A percentile compares a stretch with the other conserved stretches of the same genome.
Conservation (phyloP, 92 coral and sea anemone species). For the Siderastrea radians region DNA sequence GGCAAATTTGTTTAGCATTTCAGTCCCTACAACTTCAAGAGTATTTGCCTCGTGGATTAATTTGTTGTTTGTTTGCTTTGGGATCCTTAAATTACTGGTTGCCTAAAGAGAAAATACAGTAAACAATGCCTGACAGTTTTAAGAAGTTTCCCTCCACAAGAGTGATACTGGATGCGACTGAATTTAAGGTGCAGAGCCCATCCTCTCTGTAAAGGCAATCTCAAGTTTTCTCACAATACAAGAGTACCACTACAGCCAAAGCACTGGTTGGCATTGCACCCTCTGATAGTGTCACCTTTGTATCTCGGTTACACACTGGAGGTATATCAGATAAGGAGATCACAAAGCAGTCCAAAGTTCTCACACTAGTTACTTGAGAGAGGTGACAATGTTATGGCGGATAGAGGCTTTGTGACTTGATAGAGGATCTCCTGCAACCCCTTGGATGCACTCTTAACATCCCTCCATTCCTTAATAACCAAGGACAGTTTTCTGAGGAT, state of each 20-base stretch:
- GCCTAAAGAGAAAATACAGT: neutral
- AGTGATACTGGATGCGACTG: constrained; percentile 47
- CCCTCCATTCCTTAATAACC: neutral
- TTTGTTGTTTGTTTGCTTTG: neutral
- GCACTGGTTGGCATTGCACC: neutral
- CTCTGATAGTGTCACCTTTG: too few species aligned
- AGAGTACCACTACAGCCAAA: neutral
- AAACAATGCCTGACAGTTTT: constrained; percentile 6
- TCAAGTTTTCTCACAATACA: neutral
- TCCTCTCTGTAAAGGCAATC: constrained; percentile 6
- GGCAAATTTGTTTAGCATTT: neutral
- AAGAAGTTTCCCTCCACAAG: neutral
- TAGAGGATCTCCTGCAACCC: neutral
- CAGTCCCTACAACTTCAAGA: neutral
- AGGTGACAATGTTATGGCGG: neutral
- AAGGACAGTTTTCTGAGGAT: neutral
- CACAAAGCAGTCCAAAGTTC: too few species aligned
- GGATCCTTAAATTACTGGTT: neutral
- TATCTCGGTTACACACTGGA: too few species aligned
- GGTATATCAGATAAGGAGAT: too few species aligned
- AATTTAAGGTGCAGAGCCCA: constrained; percentile 38
- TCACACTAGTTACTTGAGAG: neutral
- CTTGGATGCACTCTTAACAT: neutral
- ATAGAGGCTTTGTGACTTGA: neutral
- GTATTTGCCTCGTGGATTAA: neutral